Evolutionary conservation across 2,888 invertebrate genomes (phyloP).

Genomic region (Clitarchus hookeri): DNA sequence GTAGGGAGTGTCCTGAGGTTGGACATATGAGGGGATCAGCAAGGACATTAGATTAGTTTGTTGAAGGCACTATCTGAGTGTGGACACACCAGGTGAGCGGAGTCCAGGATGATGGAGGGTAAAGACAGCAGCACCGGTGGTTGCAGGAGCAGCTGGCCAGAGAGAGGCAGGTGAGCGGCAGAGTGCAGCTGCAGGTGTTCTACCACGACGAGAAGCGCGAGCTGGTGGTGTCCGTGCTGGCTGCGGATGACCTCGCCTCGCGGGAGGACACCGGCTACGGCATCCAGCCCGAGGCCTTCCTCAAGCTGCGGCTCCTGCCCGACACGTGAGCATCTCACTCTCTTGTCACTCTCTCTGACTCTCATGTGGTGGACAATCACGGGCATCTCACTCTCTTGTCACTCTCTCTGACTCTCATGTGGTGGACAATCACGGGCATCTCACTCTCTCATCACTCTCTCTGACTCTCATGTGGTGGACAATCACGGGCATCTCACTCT

Average conservation of each 20-base stretch:
- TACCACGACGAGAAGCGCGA: conserved; percentile 84
- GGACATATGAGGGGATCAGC: too few relatives aligned
- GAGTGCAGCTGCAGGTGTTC: conserved; percentile 87
- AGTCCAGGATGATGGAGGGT: background rate
- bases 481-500: conserved; percentile 46
- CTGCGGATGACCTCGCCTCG: conserved; percentile 80
- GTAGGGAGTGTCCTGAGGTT: too few relatives aligned
- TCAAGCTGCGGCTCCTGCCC: conserved; percentile 78
- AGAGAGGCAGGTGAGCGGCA: conserved; percentile 75
- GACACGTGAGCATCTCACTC: conserved; percentile 66
- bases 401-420: too few relatives aligned
- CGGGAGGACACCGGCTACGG: conserved; percentile 82
- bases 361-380: too few relatives aligned
- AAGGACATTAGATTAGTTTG: too few relatives aligned
- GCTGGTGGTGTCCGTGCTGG: conserved; percentile 81
- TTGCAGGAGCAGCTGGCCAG: conserved; percentile 72
- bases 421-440: conserved; percentile 46
- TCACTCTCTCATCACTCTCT: too few relatives aligned
- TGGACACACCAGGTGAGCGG: background rate
- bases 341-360: too few relatives aligned
- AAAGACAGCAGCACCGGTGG: background rate
- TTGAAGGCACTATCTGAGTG: background rate
- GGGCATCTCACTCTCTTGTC: conserved; percentile 46
- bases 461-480: too few relatives aligned
- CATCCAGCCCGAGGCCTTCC: conserved; percentile 80